phyloP scores from a whole-genome alignment of 2,888 invertebrate species.

The Ophion ellenae region DNA sequence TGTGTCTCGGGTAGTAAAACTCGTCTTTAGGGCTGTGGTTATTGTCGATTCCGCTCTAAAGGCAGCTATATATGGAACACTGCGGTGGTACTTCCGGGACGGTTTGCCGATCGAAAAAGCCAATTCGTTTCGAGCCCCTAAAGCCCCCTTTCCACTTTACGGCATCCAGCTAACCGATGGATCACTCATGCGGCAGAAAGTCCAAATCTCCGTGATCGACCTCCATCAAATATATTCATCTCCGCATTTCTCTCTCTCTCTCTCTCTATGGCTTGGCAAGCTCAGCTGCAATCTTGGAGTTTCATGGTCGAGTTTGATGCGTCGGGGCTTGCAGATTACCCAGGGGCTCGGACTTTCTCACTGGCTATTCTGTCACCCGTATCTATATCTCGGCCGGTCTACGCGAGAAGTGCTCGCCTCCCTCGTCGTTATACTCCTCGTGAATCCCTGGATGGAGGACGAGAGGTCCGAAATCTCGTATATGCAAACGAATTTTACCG shows the following conservation, averaged over 20 bases:
- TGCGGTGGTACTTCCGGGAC: conserved; percentile 19
- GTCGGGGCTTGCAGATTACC: conserved; percentile 60
- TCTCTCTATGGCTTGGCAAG: conserved; percentile 49
- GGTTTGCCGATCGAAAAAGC: conserved; percentile 44
- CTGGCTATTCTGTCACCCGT: conserved; percentile 20
- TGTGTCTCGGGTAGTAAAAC: conserved; percentile 25
- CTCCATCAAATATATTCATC: conserved; percentile 64
- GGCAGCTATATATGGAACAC: not conserved
- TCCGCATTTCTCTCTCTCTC: not conserved
- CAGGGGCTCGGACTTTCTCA: conserved; percentile 42
- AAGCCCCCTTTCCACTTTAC: conserved; percentile 3
- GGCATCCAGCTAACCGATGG: conserved; percentile 36
- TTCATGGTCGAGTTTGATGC: conserved; percentile 64
- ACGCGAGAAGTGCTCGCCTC: not conserved
- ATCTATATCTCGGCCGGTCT: not conserved
- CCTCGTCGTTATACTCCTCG: conserved; percentile 37
- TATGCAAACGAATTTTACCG: conserved; percentile 41
- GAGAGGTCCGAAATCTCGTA: not conserved
- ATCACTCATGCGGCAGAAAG: conserved; percentile 35
- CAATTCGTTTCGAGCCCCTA: conserved; percentile 38
- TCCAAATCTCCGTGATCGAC: conserved; percentile 41
- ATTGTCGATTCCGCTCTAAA: conserved; percentile 26
- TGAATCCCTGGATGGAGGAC: conserved; percentile 23
- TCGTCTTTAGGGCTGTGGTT: conserved; percentile 29
- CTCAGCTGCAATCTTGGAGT: conserved; percentile 66